Base-by-base conservation (phyloP, 2,888 invertebrate species). In the Tuberolachnus salignus region DNA sequence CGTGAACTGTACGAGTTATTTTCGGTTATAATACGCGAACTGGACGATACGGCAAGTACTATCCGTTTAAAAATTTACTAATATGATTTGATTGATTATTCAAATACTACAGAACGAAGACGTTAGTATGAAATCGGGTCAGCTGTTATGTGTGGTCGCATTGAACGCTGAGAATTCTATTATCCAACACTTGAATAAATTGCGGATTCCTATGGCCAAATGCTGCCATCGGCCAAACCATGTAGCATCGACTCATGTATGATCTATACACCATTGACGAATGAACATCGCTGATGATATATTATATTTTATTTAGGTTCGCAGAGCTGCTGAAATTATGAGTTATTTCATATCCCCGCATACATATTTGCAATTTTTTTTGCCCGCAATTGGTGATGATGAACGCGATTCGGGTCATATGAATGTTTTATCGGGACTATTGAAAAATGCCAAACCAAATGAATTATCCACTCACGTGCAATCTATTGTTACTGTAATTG, bases 341-440 rank as follows among this genome's bases (percentile, higher is more conserved):
- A 94, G 93, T 14, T 90, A 91, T 84, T 94, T 94, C 86, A 91
- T 94, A 64, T 87, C 87, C 0, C 90, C 91, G 0, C 87, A 88
- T 23, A 88, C 90, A 0, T 93, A 92, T 89, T 90, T 89, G 85
- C 89, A 90, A 59, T 85, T 92, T 4, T 85, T 92, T n/a, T 86
- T 91, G 80, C 88, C 90, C 0, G 89, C 89, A 4, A 85, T 92
- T 74, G 90, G 91, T 82, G 87, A 88, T 72, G 85, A 85, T 44
- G 84, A 87, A 14, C 81, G 80, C 19, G 64, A 70, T 67, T 75
- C 80, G 10, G 89, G 89, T 1, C 88, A 89, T 67, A 85, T 93
- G 6, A 85, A 87, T 42, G 88, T 92, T 13, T 86, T 92, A 44
- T 87, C 90, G 0, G 88, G 89, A 51, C 86, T 92, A 53, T 84